Evolutionary conservation across 1,140 invertebrate genomes (phyloP), one percentile per base, ranked within the genome.

Genomic region (Danaus plexippus): DNA sequence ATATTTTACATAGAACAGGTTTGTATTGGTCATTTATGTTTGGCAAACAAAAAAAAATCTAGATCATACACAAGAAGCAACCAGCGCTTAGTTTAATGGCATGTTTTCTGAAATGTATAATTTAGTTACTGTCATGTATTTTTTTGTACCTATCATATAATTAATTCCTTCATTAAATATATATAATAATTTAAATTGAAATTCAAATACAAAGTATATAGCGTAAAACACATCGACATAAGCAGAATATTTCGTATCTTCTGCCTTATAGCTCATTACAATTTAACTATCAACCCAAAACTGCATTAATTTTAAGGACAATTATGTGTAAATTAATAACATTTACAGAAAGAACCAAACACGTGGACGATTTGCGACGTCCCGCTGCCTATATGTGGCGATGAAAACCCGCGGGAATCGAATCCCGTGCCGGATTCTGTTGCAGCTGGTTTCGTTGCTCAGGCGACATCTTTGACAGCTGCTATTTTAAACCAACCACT

Each of bases 1-100:
- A 75, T 86, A 63, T 86, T 85, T 50, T 73, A 79, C 64, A 77
- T 86, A 18, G 62, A 80, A 41, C 75, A 84, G 76, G 80, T 86
- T 45, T 4, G 48, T 15, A 50, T n/a, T 13, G n/a, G 10, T 45
- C 1, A 7, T n/a, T 45, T 45, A 9, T 45, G 0, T 6, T 2
- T 32, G 4, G 2, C 22, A 32, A 32, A 32, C 22, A 32, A 45
- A n/a, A 45, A 43, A 45, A 7, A 45, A 45, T 45, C 43, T 3
- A 45, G 5, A n/a, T 6, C 8, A 45, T 9, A 9, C 5, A 7
- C 12, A 45, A 45, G 15, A 45, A n/a, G n/a, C 1, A 10, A 13
- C 13, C 18, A 47, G 13, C 22, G 5, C 11, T 18, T 18, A 4
- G 6, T 18, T 47, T 18, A 15, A 18, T 47, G 7, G 13, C 47